A percentile compares a stretch with the other conserved stretches of the same genome.
phyloP scores from a whole-genome alignment of 1,140 invertebrate genomes.

The Stegodyphus dumicola region DNA sequence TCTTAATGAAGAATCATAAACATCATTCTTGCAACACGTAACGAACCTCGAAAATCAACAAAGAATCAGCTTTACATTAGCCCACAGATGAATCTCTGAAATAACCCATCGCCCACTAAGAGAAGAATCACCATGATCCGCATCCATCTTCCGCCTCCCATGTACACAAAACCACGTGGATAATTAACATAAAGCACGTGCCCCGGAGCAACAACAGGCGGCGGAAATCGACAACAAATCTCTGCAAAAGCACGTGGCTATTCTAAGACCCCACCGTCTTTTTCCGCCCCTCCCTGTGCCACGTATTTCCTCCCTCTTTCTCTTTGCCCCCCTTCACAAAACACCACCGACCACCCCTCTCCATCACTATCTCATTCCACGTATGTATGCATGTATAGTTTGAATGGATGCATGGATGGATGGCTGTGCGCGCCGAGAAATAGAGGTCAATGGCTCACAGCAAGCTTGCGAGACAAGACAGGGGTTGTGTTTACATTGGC shows the following conservation, averaged over 20 bases:
- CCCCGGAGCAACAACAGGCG: constrained; percentile 29
- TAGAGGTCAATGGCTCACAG: constrained; percentile 47
- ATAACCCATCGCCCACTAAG: too few relatives aligned
- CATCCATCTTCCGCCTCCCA: constrained; percentile 1
- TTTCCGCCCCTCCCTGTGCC: neutral
- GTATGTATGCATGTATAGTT: constrained; percentile 53
- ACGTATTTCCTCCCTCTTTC: neutral
- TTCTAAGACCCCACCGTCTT: constrained; percentile 33
- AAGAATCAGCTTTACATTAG: too few relatives aligned
- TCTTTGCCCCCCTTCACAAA: too few relatives aligned
- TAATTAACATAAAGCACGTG: constrained; percentile 58
- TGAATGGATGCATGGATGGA: constrained; percentile 55
- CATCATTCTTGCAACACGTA: too few relatives aligned
- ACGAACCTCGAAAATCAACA: too few relatives aligned
- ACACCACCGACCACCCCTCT: neutral
- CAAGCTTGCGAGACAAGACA: constrained; percentile 29
- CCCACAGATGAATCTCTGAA: too few relatives aligned
- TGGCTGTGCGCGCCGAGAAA: constrained; percentile 29
- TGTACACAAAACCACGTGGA: constrained; percentile 49
- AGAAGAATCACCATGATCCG: neutral
- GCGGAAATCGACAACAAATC: constrained; percentile 58
- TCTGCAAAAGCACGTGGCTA: constrained; percentile 55
- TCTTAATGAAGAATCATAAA: too few relatives aligned
- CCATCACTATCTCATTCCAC: constrained; percentile 1
- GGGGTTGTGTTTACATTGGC: constrained; percentile 47